Conservation (phyloP, 2,113 vertebrate genomes). For the Bubo scandiacus region DNA sequence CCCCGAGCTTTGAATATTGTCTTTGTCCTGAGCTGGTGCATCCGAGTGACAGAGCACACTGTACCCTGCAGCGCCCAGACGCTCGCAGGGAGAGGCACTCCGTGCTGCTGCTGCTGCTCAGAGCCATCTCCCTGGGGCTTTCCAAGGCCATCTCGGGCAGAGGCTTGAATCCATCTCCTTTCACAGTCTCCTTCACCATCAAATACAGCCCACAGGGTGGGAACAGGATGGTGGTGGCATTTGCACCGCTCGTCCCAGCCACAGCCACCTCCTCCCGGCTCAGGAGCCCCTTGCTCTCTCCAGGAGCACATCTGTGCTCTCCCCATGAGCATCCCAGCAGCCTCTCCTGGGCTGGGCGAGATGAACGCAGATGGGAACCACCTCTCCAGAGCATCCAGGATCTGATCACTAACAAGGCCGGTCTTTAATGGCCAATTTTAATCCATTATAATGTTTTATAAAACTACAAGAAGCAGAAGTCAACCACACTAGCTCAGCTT, state of each 20-base stretch:
- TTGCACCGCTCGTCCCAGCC: not conserved
- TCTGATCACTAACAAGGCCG: accelerated
- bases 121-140: not conserved
- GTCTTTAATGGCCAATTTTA: not conserved
- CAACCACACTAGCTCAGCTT: not conserved
- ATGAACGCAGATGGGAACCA: not conserved
- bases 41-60: not conserved
- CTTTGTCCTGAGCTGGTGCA: not conserved
- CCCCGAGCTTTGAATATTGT: not conserved
- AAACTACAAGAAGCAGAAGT: not conserved
- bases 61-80: accelerated
- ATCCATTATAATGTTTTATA: not conserved
- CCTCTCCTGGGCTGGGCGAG: not conserved
- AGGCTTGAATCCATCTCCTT: not conserved
- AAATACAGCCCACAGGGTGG: not conserved
- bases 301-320: too few relatives aligned
- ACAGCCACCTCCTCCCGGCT: not conserved
- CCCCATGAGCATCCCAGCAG: not conserved
- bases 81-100: not conserved
- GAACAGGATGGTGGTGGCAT: accelerated
- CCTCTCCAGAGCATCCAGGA: not conserved
- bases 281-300: too few relatives aligned
- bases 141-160: not conserved
- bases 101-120: not conserved
- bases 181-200: not conserved